A percentile compares a stretch with the other conserved stretches of the same genome.
These are phyloP conservation scores for Rhabdophis nuchalis DNA, from an alignment of 2,797 vertebrate species.

Conservation along the genomic window DNA sequence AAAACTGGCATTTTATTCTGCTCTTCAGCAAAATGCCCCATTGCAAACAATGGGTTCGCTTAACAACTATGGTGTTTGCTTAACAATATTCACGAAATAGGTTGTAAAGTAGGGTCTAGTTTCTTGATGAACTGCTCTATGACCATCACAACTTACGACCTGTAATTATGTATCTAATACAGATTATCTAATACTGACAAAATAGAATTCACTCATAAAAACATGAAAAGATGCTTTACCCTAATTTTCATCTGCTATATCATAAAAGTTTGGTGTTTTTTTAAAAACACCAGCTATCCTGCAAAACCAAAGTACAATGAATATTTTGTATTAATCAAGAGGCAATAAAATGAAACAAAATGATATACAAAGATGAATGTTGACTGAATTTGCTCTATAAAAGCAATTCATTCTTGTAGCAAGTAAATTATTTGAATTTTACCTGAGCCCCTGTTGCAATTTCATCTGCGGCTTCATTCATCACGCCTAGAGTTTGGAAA, in stretches of 20 bases:
- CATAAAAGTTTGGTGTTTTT: background rate
- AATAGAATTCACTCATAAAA: background rate
- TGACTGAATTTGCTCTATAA: background rate
- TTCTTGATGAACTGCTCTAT: background rate
- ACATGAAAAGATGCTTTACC: background rate
- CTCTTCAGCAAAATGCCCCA: background rate
- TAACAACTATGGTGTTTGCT: background rate
- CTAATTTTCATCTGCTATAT: background rate
- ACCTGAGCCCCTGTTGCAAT: conserved; percentile 91
- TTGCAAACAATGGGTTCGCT: background rate
- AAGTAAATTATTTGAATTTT: conserved; percentile 31
- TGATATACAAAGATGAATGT: background rate
- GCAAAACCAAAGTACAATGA: background rate
- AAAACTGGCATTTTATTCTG: background rate
- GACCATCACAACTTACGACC: background rate
- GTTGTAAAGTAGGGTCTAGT: background rate
- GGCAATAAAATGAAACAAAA: background rate
- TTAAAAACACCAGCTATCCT: background rate
- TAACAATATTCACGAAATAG: background rate
- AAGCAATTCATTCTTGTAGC: background rate
- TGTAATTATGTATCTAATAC: background rate
- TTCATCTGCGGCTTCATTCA: conserved; percentile 89
- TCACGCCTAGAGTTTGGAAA: conserved; percentile 89
- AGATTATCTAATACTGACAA: background rate
- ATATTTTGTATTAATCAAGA: background rate